phyloP scores from a whole-genome alignment of 2,113 vertebrate genomes.

The Microcebus lehilahytsara region DNA sequence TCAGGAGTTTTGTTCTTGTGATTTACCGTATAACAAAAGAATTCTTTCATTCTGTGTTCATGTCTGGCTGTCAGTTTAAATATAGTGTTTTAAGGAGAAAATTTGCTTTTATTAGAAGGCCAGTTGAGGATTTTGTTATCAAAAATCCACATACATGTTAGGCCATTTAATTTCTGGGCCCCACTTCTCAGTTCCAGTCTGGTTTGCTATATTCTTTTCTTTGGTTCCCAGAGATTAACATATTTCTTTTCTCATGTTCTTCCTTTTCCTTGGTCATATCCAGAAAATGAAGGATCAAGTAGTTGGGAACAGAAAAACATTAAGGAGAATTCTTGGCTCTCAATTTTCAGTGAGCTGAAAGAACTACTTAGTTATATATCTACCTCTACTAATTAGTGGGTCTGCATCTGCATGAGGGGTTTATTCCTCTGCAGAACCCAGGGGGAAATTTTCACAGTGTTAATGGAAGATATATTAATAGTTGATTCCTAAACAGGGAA shows the following conservation, averaged over 20 bases:
- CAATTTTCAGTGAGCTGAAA: background rate
- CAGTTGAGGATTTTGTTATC: background rate
- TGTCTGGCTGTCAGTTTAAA: background rate
- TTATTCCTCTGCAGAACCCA: background rate
- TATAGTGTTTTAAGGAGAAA: background rate
- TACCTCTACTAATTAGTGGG: background rate
- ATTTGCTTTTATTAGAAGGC: background rate
- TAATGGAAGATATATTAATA: background rate
- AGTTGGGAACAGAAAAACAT: background rate
- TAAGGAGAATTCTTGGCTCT: background rate
- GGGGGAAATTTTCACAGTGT: background rate
- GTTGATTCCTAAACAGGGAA: background rate
- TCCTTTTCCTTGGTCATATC: background rate
- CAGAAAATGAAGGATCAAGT: background rate
- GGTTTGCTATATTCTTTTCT: background rate
- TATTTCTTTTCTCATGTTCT: background rate
- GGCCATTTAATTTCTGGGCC: background rate
- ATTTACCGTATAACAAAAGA: background rate
- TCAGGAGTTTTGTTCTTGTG: background rate
- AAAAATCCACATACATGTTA: background rate
- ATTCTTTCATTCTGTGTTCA: background rate
- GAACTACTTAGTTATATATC: background rate
- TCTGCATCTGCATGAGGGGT: background rate
- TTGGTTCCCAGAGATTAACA: background rate
- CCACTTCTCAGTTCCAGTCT: background rate